phyloP scores from a whole-genome alignment of 2,888 invertebrate species.

The Amiota minor region DNA sequence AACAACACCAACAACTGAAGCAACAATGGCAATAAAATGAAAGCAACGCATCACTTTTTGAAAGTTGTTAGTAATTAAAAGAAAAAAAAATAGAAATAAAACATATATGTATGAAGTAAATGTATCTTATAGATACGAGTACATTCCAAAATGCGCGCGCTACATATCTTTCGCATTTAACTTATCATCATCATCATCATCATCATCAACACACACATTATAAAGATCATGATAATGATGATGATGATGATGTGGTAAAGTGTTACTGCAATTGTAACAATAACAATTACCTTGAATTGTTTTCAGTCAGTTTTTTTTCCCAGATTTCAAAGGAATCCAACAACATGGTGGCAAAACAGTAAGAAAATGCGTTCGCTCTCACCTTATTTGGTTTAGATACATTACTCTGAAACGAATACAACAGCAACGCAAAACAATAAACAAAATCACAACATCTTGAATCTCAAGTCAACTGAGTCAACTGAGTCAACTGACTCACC shows the following conservation, averaged over 20 bases:
- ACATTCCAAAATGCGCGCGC: background rate
- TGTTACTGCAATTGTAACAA: slow-evolving; percentile 10
- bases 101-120: background rate
- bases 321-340: background rate
- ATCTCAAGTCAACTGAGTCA: background rate
- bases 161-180: slow-evolving; percentile 12
- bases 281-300: slow-evolving; percentile 10
- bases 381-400: slow-evolving; percentile 16
- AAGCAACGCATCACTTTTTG: slow-evolving; percentile 57
- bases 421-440: no score
- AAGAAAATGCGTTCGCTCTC: slow-evolving; percentile 10
- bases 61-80: slow-evolving; percentile 48
- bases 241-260: background rate
- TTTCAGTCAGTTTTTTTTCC: background rate
- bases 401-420: background rate
- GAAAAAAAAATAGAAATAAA: background rate
- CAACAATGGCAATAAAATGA: slow-evolving; percentile 61
- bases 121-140: background rate
- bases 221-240: no score
- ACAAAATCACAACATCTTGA: no score
- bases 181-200: background rate
- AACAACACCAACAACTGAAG: background rate
- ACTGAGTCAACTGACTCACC: slow-evolving; percentile 51
- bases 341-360: slow-evolving; percentile 1
- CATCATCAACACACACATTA: background rate